phyloP scores from a whole-genome alignment of 1,140 invertebrate species.

The Cydia strobilella region DNA sequence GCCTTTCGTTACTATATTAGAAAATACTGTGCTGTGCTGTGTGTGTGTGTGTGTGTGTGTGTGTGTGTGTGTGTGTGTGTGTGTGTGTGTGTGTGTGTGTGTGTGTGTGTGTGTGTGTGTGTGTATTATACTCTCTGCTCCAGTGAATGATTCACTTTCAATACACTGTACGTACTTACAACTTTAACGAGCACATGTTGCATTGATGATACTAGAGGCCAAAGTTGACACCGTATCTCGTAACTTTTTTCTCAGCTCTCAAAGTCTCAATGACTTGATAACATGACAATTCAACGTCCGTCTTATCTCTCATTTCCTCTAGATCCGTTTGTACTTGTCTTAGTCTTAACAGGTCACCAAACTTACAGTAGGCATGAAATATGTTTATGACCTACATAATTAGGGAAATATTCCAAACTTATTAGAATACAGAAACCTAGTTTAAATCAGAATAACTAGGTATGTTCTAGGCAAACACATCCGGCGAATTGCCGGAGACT shows the following conservation, averaged over 20 bases:
- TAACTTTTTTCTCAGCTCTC: conserved; percentile 45
- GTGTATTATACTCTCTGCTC: no score
- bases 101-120: no score
- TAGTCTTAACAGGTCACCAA: conserved; percentile 28
- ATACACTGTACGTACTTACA: background rate
- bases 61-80: no score
- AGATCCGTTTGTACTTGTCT: conserved; percentile 35
- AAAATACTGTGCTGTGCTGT: no score
- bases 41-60: no score
- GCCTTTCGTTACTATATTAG: no score
- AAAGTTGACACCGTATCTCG: conserved; percentile 40
- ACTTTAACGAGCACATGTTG: conserved; percentile 19
- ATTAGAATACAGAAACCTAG: background rate
- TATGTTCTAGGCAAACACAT: conserved; percentile 41
- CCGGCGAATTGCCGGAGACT: conserved; percentile 58
- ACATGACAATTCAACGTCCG: conserved; percentile 38
- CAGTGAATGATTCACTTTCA: conserved; percentile 1
- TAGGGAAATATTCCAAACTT: background rate
- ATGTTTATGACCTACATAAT: background rate
- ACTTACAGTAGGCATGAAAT: background rate
- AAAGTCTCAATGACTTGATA: conserved; percentile 43
- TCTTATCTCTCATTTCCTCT: conserved; percentile 38
- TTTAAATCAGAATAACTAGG: conserved; percentile 21
- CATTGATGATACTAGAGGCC: conserved; percentile 39
- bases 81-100: no score